Evolutionary conservation across 2,888 invertebrate species (phyloP).

Genomic region (Dryobota labecula): DNA sequence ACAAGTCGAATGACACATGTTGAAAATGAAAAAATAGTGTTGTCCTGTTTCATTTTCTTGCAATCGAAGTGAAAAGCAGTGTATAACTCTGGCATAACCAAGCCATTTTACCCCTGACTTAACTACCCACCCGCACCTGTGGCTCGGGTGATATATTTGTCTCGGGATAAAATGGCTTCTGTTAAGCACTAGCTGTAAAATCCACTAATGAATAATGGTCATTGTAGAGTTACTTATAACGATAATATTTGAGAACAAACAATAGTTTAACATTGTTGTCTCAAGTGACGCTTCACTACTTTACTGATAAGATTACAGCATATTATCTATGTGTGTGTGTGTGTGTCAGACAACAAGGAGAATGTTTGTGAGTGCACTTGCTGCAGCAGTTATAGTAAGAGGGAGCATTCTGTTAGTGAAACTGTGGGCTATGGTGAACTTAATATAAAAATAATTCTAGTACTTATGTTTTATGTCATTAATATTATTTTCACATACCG

Average conservation of each 20-base stretch:
- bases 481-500: too few species aligned
- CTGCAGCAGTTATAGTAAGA: not conserved
- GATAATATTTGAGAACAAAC: not conserved
- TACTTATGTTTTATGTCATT: not conserved
- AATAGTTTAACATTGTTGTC: constrained; percentile 17
- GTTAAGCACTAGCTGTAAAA: too few species aligned
- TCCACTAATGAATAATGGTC: not conserved
- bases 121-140: too few species aligned
- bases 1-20: too few species aligned
- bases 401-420: not conserved
- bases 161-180: too few species aligned
- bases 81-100: too few species aligned
- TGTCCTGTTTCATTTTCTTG: too few species aligned
- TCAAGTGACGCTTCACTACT: constrained; percentile 25
- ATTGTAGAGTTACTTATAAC: not conserved
- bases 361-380: not conserved
- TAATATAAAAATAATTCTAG: not conserved
- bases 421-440: not conserved
- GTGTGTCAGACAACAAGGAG: not conserved
- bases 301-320: constrained; percentile 31
- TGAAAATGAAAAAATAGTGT: too few species aligned
- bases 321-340: not conserved
- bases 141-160: too few species aligned
- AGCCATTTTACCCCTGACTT: too few species aligned
- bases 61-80: too few species aligned